Conservation (phyloP, 2,797 vertebrate genomes). For the Myoxocephalus aenaeus region DNA sequence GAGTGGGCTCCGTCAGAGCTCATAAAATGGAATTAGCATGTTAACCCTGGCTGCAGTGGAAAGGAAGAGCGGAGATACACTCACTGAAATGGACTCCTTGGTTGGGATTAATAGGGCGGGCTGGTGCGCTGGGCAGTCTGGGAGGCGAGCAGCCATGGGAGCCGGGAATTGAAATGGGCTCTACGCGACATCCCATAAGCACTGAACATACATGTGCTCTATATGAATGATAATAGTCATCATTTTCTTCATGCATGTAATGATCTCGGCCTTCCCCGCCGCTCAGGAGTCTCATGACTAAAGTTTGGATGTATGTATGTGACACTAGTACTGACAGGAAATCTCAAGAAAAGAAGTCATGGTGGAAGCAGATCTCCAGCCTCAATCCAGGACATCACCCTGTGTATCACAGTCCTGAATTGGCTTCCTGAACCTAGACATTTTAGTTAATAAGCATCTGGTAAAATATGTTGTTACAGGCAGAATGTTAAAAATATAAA, state of each 20-base stretch:
- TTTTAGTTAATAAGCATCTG: not conserved
- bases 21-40: constrained; percentile 95
- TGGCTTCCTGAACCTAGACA: not conserved
- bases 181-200: constrained; percentile 43
- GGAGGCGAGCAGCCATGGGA: constrained; percentile 37
- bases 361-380: not conserved
- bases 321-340: not conserved
- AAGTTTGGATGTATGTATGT: constrained; percentile 21
- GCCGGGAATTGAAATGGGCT: constrained; percentile 47
- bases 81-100: constrained; percentile 59
- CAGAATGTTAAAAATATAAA: not conserved
- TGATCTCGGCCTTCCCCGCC: constrained; percentile 15
- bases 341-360: not conserved
- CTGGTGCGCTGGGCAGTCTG: constrained; percentile 28
- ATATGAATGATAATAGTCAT: constrained; percentile 47
- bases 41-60: constrained; percentile 86
- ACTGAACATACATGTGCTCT: constrained; percentile 43
- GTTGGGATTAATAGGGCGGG: constrained; percentile 57
- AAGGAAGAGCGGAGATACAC: constrained; percentile 36
- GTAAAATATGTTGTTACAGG: not conserved
- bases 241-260: constrained; percentile 33
- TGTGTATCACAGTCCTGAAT: not conserved
- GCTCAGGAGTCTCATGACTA: constrained; percentile 3
- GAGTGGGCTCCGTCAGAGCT: constrained; percentile 93
- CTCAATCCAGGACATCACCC: not conserved